Conservation (phyloP, 2,797 vertebrate species). For the Ctenochaetus hawaiiensis region DNA sequence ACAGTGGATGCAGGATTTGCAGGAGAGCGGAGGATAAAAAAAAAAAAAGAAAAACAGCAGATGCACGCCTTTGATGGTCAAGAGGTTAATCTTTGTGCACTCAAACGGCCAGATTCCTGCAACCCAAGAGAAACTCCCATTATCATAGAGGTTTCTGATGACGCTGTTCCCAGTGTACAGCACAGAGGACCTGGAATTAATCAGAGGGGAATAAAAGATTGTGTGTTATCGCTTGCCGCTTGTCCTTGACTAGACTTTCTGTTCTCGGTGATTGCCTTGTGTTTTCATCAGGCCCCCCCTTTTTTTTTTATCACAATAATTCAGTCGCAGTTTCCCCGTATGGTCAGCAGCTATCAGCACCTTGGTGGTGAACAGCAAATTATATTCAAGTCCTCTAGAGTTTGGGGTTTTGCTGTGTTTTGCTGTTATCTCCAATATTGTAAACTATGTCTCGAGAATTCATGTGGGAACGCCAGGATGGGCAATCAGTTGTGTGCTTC, state of each 20-base stretch:
- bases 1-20: conserved; percentile 41
- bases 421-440: conserved; percentile 45
- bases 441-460: conserved; percentile 34
- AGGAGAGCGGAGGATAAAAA: conserved; percentile 43
- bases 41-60: conserved; percentile 22
- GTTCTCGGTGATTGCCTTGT: conserved; percentile 70
- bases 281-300: conserved; percentile 59
- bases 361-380: conserved; percentile 55
- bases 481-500: conserved; percentile 5
- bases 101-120: conserved; percentile 48
- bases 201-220: conserved; percentile 76
- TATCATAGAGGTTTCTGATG: conserved; percentile 76
- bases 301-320: conserved; percentile 63
- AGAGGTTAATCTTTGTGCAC: conserved; percentile 64
- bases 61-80: conserved; percentile 48
- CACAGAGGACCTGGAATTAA: conserved; percentile 76
- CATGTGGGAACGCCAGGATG: conserved; percentile 19
- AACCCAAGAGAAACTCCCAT: conserved; percentile 64
- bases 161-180: conserved; percentile 62
- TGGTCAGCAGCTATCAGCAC: conserved; percentile 62
- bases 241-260: conserved; percentile 71
- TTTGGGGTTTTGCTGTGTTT: conserved; percentile 45
- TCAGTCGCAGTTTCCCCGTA: conserved; percentile 58
- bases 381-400: conserved; percentile 46
- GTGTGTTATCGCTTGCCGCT: conserved; percentile 63